A percentile compares a stretch with the other conserved stretches of the same genome.
Conservation (phyloP, 2,113 vertebrate species). For the Clarias macrocephalus region DNA sequence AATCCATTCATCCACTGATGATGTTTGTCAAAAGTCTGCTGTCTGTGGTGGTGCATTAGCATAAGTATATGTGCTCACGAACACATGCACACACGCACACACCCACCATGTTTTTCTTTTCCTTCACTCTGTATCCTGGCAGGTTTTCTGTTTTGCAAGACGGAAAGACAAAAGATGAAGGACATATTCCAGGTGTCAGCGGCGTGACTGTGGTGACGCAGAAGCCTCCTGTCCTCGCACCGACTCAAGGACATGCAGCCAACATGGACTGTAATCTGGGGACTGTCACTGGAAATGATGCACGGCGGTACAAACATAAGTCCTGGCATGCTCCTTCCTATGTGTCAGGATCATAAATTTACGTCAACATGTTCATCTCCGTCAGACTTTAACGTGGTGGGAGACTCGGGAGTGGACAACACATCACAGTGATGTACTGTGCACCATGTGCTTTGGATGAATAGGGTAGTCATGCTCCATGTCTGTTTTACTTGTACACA, state of each 20-base stretch:
- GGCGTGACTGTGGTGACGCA: too few species aligned
- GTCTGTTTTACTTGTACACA: neutral
- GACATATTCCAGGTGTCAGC: neutral
- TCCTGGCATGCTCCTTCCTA: too few species aligned
- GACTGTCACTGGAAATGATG: neutral
- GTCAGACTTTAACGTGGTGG: slow-evolving; percentile 51
- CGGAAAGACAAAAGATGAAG: neutral
- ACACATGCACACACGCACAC: neutral
- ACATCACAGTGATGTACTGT: slow-evolving; percentile 61
- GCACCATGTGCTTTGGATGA: slow-evolving; percentile 8
- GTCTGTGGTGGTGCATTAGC: neutral
- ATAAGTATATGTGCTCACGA: neutral
- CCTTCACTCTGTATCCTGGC: slow-evolving; percentile 15
- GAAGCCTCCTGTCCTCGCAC: too few species aligned
- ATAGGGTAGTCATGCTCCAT: neutral
- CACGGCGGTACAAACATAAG: slow-evolving; percentile 42
- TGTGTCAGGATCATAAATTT: slow-evolving; percentile 42
- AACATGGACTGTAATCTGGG: too few species aligned
- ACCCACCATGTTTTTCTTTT: neutral
- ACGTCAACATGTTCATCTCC: slow-evolving; percentile 22
- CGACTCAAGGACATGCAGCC: too few species aligned
- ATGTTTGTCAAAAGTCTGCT: neutral
- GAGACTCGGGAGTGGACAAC: slow-evolving; percentile 18
- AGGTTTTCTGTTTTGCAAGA: neutral
- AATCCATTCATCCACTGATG: neutral